Evolutionary conservation across 2,888 invertebrate genomes (phyloP), one percentile per base, ranked within the genome.

Genomic region (Lasioglossum vierecki): DNA sequence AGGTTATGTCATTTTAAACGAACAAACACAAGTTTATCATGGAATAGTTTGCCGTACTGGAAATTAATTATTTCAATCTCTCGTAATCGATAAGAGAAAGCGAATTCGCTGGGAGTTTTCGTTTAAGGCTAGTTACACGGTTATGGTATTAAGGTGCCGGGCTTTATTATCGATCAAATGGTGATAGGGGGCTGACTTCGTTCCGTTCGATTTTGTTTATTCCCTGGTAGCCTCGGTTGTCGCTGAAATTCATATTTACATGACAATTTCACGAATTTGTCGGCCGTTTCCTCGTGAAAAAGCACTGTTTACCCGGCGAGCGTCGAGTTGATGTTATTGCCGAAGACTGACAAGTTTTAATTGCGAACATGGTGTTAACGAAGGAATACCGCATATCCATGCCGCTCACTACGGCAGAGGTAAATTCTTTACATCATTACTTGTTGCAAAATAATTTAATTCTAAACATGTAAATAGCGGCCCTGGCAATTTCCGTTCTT

Each of bases 321-420:
- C 74, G 30, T 44, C 22, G 13, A 35, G 70, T 85, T 85, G 13
- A 84, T 84, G 81, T 49, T 81, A 81, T 74, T 44, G 6, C 71
- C 63, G 11, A 63, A 18, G 9, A 4, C 30, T 85, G 80, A 57
- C 63, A 82, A 49, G 30, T 30, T 66, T 71, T 60, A 15, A 0
- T 63, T 71, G 9, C 26, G 57, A 95, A 91, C 86, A 99, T 98
- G 98, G 98, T 98, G 92, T 96, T 98, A 89, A 97, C 97, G 8
- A 98, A 98, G 94, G 99, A 99, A 96, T 99, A 98, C 94, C 96
- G 98, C 93, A 98, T 99, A 95, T 98, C 98, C 93, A 98, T 99
- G 98, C 98, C 99, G 18, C 96, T 99, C 92, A 97, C 98, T 2
- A 98, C 98, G 4, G 98, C 98, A 94, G 99, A 99, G 97, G 98